Percentiles rank a stretch among this genome's conserved stretches.
These are phyloP conservation scores for Clarias laeviceps DNA, from an alignment of 2,797 vertebrate species.

Conservation along the genomic window DNA sequence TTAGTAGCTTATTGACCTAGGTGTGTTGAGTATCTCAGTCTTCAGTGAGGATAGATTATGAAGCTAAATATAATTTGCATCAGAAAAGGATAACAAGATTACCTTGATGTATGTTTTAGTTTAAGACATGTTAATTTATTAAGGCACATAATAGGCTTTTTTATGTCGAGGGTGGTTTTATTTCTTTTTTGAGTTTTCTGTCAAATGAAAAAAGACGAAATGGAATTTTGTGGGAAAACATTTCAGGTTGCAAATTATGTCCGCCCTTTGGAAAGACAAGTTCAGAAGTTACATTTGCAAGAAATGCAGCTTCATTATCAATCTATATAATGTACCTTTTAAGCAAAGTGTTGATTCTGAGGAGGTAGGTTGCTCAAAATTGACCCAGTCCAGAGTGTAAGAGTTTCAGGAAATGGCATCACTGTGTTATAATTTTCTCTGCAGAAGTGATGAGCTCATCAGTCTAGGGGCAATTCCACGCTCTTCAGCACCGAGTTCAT, in stretches of 20 bases:
- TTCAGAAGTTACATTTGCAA: neutral
- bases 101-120: neutral
- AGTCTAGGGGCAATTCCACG: neutral
- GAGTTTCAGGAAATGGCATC: neutral
- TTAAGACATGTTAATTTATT: neutral
- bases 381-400: constrained; percentile 18
- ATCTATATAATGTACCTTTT: neutral
- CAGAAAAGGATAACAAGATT: neutral
- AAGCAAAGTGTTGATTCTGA: neutral
- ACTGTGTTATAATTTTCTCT: neutral
- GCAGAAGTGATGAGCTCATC: neutral
- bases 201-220: neutral
- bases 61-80: neutral
- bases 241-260: neutral
- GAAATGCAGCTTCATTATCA: neutral
- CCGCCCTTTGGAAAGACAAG: neutral
- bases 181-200: neutral
- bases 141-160: neutral
- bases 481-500: constrained; percentile 16
- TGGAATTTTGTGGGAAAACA: neutral
- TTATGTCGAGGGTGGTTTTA: neutral
- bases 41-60: too few relatives aligned
- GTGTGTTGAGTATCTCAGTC: neutral
- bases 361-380: neutral
- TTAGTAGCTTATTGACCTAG: neutral